phyloP scores from a whole-genome alignment of 2,888 invertebrate genomes.

The Clivina fossor region DNA sequence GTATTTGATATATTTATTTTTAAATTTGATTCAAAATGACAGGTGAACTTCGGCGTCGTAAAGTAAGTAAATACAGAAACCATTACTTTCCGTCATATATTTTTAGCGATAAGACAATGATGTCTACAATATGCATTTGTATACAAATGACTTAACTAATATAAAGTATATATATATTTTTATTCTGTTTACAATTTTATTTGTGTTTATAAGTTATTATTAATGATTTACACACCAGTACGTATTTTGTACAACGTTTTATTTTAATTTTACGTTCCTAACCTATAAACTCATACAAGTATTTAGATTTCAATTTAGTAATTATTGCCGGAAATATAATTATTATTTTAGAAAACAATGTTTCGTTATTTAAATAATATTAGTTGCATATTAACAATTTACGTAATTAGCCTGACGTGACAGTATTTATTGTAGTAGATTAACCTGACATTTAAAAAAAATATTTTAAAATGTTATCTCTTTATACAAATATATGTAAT shows the following conservation, averaged over 20 bases:
- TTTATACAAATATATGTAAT: too few species aligned
- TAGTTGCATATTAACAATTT: too few species aligned
- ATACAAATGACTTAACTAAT: neutral
- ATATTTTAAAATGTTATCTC: too few species aligned
- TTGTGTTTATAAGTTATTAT: neutral
- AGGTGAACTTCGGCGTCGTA: conserved; percentile 38
- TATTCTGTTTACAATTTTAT: conserved; percentile 1
- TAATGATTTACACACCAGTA: conserved; percentile 19
- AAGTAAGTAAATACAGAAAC: conserved; percentile 34
- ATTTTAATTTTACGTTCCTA: conserved; percentile 9
- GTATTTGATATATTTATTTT: too few species aligned
- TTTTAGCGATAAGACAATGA: neutral
- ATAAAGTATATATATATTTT: neutral
- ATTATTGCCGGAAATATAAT: too few species aligned
- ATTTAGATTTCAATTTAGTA: too few species aligned
- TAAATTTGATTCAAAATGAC: too few species aligned
- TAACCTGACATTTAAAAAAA: too few species aligned
- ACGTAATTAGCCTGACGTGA: too few species aligned
- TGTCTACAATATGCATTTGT: conserved; percentile 1
- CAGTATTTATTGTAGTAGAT: too few species aligned
- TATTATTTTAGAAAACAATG: too few species aligned
- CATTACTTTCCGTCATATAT: neutral
- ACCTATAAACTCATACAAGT: conserved; percentile 12
- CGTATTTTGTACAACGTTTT: conserved; percentile 2
- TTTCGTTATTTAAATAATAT: too few species aligned